Conservation (phyloP, 2,113 vertebrate species). For the Hoplias malabaricus region DNA sequence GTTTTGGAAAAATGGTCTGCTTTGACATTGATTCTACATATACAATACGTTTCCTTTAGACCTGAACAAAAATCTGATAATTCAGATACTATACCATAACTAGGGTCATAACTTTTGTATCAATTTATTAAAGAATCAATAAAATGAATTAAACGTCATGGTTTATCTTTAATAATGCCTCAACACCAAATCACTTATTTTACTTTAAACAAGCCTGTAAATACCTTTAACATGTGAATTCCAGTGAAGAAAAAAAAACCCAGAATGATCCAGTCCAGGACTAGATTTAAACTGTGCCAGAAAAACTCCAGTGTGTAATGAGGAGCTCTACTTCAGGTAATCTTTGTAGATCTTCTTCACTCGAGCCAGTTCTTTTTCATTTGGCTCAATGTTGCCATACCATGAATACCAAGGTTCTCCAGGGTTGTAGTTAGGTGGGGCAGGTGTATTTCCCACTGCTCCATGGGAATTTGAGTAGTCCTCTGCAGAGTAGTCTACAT, state of each 20-base stretch:
- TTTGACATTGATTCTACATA: too few relatives aligned
- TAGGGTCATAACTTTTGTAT: too few relatives aligned
- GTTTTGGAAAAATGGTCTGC: background rate
- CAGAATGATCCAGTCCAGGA: background rate
- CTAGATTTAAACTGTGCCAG: background rate
- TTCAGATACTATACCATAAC: too few relatives aligned
- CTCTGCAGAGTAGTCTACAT: slow-evolving; percentile 68
- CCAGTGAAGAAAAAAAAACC: too few relatives aligned
- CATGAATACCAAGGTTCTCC: slow-evolving; percentile 81
- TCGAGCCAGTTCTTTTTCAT: slow-evolving; percentile 72
- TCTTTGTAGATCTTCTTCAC: slow-evolving; percentile 77
- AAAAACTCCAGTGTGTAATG: background rate
- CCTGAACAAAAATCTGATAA: too few relatives aligned
- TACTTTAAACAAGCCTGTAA: too few relatives aligned
- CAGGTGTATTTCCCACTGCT: slow-evolving; percentile 79
- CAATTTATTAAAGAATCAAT: too few relatives aligned
- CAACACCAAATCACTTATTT: too few relatives aligned
- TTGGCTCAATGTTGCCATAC: slow-evolving; percentile 78
- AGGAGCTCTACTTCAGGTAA: slow-evolving; percentile 68
- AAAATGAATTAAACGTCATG: too few relatives aligned
- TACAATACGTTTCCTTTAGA: too few relatives aligned
- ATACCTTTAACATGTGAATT: too few relatives aligned
- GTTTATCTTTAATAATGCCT: too few relatives aligned
- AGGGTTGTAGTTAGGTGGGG: slow-evolving; percentile 56
- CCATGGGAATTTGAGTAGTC: slow-evolving; percentile 80